phyloP scores from a whole-genome alignment of 2,113 vertebrate species.

The Pipra filicauda region DNA sequence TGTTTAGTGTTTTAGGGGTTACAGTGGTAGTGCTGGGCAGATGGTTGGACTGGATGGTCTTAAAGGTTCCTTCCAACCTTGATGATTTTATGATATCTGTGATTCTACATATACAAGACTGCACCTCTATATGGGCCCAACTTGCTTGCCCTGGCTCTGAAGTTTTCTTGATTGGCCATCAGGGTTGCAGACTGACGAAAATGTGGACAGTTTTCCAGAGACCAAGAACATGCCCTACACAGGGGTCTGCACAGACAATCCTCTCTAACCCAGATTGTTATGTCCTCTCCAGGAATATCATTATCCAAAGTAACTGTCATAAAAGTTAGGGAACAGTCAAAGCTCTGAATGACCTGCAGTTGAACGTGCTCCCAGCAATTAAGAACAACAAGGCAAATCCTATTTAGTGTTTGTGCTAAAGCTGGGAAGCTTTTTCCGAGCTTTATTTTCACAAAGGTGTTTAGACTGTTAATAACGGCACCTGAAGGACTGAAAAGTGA shows the following conservation, averaged over 20 bases:
- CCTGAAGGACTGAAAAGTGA: background rate
- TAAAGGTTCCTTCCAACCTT: background rate
- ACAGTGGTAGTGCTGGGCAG: background rate
- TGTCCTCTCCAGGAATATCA: background rate
- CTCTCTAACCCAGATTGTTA: background rate
- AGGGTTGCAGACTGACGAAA: background rate
- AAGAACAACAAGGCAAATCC: background rate
- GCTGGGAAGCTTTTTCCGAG: background rate
- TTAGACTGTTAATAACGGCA: background rate
- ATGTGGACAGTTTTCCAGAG: background rate
- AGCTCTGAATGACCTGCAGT: background rate
- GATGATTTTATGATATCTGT: background rate
- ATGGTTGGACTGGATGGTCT: rapidly evolving
- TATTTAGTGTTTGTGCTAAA: background rate
- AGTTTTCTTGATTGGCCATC: background rate
- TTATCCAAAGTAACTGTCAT: background rate
- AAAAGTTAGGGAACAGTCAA: background rate
- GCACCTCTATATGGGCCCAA: background rate
- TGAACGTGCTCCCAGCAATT: background rate
- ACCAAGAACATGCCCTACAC: rapidly evolving
- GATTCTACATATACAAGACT: background rate
- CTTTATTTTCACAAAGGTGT: background rate
- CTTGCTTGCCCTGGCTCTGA: background rate
- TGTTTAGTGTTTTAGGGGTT: background rate
- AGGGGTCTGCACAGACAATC: background rate